Evolutionary conservation across 2,797 vertebrate species (phyloP).

Genomic region (Syndactyla subalaris): DNA sequence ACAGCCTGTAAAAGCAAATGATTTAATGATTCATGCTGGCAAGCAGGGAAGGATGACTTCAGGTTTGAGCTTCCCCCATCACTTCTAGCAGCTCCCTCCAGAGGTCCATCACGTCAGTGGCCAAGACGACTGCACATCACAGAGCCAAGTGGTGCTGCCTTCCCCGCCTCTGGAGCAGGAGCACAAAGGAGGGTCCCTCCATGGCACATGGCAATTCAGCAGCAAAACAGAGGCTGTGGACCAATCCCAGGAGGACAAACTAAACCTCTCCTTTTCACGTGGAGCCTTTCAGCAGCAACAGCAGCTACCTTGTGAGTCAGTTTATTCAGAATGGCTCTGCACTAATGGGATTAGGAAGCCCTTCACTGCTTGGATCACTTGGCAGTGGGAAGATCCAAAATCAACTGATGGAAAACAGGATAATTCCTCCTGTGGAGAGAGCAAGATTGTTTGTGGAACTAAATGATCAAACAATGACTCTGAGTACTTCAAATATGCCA

Average conservation of each 20-base stretch:
- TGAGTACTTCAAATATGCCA: background rate
- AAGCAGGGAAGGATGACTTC: conserved; percentile 51
- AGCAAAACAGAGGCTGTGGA: background rate
- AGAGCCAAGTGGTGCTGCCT: background rate
- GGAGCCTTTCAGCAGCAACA: background rate
- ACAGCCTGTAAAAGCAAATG: conserved; percentile 26
- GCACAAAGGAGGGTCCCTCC: background rate
- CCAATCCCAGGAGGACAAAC: background rate
- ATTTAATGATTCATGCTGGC: conserved; percentile 58
- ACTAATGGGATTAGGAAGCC: conserved; percentile 15
- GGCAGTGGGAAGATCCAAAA: conserved; percentile 23
- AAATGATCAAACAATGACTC: background rate
- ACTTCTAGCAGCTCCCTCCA: background rate
- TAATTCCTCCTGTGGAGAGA: background rate
- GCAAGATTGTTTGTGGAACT: conserved; percentile 41
- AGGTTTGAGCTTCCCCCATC: conserved; percentile 56
- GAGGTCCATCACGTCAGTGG: background rate
- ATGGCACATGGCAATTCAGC: background rate
- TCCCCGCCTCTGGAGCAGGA: background rate
- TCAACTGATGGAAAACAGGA: conserved; percentile 35
- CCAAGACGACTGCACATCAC: background rate
- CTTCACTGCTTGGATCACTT: background rate
- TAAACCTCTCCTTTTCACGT: background rate
- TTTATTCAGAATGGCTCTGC: background rate
- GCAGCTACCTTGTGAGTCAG: background rate